Base-by-base conservation (phyloP, 2,888 invertebrate species). In the Eurytoma adleriae region DNA sequence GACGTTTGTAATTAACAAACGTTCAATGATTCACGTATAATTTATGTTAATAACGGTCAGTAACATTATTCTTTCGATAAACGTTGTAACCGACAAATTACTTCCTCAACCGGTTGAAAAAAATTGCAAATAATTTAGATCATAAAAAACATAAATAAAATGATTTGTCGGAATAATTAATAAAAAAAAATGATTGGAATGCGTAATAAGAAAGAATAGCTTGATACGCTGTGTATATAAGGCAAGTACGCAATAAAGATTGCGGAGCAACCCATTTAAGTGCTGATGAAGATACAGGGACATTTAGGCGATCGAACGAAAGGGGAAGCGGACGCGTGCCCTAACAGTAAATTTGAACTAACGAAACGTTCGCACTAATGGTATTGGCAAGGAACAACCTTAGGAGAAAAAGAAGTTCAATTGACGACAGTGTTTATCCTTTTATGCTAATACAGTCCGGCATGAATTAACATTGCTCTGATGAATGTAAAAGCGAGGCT, bases 401-500 rank as follows among this genome's bases (percentile, higher is more conserved):
- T n/a, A 40, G 18, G 20, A 61, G 30, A 74, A 61, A 74, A 79
- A 14, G 52, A 30, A 56, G 20, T 66, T 70, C 71, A 80, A 80
- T 76, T 80, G 76, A 80, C 56, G 71, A 67, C 18, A 71, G 78
- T 76, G 66, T 80, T 80, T 80, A 76, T 76, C 70, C 70, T 67
- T 80, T 80, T 76, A 71, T 76, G 80, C 66, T 76, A 75, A 78
- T 78, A 40, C 20, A 30, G 24, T 67, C 50, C 61, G 67, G 71
- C 50, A 52, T 54, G 67, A 67, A 78, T 72, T 67, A 78, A 68
- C 72, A 68, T 73, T 75, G 30, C 76, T 71, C 71, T 80, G 76
- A 80, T 76, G 80, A 48, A 66, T 71, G 67, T 71, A 76, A 79
- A 79, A 69, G 74, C 66, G 40, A 18, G 59, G 54, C 40, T 54